Evolutionary conservation across 2,113 vertebrate genomes (phyloP).

Genomic region (Elaphurus davidianus): DNA sequence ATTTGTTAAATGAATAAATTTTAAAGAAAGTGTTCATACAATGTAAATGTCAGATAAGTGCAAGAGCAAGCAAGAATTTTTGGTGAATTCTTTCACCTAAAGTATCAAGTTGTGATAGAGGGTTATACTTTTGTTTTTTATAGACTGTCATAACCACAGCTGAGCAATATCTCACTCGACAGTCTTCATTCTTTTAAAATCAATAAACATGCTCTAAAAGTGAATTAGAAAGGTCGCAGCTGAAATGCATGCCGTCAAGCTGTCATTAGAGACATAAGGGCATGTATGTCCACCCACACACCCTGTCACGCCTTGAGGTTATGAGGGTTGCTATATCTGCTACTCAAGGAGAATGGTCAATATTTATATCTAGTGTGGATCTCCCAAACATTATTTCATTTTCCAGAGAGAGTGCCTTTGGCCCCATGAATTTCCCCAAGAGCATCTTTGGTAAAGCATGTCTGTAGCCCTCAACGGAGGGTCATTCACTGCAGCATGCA

Average conservation of each 20-base stretch:
- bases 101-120: background rate
- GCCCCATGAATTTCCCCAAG: slow-evolving; percentile 21
- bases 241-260: background rate
- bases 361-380: slow-evolving; percentile 63
- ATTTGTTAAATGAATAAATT: background rate
- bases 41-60: background rate
- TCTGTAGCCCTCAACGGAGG: slow-evolving; percentile 32
- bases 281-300: background rate
- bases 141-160: background rate
- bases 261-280: background rate
- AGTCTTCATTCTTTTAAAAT: slow-evolving; percentile 18
- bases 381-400: slow-evolving; percentile 34
- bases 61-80: background rate
- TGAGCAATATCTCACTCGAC: background rate
- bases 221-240: background rate
- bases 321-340: background rate
- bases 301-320: background rate
- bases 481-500: background rate
- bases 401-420: background rate
- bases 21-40: background rate
- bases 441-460: slow-evolving; percentile 43
- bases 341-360: slow-evolving; percentile 38
- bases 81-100: background rate
- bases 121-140: background rate
- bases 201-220: background rate